Evolutionary conservation across 2,113 vertebrate species (phyloP), one percentile per base, ranked within the genome.

Genomic region (Boulengeromyrus knoepffleri): DNA sequence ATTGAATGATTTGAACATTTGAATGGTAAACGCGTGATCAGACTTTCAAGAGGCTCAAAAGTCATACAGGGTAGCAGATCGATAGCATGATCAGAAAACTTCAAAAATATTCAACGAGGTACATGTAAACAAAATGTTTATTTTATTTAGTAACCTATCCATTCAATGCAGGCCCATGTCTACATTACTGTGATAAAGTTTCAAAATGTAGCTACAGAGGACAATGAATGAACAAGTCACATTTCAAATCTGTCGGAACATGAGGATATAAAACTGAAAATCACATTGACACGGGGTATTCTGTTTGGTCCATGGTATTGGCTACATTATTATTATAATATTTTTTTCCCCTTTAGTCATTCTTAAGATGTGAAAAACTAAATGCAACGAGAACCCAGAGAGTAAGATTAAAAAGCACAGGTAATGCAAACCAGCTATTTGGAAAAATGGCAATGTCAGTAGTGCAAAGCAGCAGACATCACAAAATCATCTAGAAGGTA

Each of bases 101-200:
- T 39, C 13, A 77, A 17, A 36, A 77, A 77, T 7, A 42, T 80
- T 80, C 13, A 42, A 42, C 39, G 36, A 80, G 36, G 13, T 42
- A 42, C 15, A 17, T 80, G 74, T 80, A 80, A 80, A 80, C 39
- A 39, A 80, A 80, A 80, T 7, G 15, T 80, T 80, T 80, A 39
- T 80, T 80, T 80, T 80, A 80, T 80, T 80, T 42, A 80, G 74
- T 8, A 80, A 80, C 74, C 36, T 80, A 80, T 80, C 74, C 74
- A 80, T 80, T 80, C 74, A 80, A 42, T 80, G 74, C 15, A 80
- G 74, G 74, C 74, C 74, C 74, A 80, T 17, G 31, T 80, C 74
- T 80, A 74, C 66, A 74, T 74, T 74, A 85, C 19, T 1, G 8
- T 24, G 83, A 85, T 47, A 85, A 46, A 12, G 24, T 47, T 45